Conservation (phyloP, 1,140 invertebrate genomes). For the Lasioglossum baleicum region DNA sequence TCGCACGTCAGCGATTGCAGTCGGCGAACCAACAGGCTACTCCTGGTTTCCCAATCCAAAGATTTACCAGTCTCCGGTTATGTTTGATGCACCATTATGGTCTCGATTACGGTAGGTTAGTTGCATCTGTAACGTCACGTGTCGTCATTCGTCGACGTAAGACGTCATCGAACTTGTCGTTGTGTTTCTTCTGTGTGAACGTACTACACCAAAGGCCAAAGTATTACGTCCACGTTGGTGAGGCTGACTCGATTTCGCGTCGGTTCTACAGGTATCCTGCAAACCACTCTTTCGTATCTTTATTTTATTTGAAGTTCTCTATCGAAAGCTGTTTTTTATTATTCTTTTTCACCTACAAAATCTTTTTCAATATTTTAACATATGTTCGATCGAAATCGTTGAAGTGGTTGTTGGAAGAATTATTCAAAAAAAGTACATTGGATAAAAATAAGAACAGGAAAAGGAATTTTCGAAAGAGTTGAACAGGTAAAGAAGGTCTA, state of each 20-base stretch:
- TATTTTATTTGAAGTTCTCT: too few relatives aligned
- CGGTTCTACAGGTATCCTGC: not conserved
- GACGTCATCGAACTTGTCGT: constrained; percentile 7
- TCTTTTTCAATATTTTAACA: too few relatives aligned
- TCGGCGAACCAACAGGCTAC: constrained; percentile 43
- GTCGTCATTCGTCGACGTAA: not conserved
- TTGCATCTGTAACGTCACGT: constrained; percentile 72
- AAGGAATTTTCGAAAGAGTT: not conserved
- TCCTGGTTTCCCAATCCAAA: constrained; percentile 71
- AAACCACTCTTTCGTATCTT: too few relatives aligned
- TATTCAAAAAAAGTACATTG: too few relatives aligned
- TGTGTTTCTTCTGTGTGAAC: not conserved
- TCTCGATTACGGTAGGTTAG: constrained; percentile 78
- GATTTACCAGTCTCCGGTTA: constrained; percentile 80
- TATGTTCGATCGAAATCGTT: too few relatives aligned
- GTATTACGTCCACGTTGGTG: not conserved
- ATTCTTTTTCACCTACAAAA: too few relatives aligned
- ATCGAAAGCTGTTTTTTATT: too few relatives aligned
- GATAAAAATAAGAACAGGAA: not conserved
- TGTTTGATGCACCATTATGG: constrained; percentile 79
- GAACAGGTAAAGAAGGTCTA: not conserved
- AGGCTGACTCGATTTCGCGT: not conserved
- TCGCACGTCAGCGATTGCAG: constrained; percentile 6
- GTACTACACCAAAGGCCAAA: not conserved
- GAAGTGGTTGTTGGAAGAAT: too few relatives aligned